phyloP scores from a whole-genome alignment of 2,797 vertebrate species.

The Cirrhinus mrigala region DNA sequence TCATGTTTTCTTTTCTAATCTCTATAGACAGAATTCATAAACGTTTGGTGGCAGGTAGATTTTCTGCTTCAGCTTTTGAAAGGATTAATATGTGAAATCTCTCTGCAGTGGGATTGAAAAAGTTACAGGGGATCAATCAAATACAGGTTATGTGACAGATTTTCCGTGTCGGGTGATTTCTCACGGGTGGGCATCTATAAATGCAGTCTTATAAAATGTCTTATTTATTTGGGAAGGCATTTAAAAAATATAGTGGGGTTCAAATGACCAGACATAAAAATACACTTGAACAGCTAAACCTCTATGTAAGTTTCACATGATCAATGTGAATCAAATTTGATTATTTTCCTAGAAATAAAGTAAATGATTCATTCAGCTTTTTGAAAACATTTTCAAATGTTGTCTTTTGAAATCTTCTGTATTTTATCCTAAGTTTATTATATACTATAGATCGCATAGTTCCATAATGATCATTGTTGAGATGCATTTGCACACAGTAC shows the following conservation, averaged over 20 bases:
- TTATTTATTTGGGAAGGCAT: background rate
- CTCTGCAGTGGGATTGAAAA: background rate
- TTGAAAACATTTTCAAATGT: background rate
- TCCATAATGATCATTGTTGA: background rate
- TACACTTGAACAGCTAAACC: background rate
- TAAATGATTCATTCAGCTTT: background rate
- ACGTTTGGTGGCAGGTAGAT: background rate
- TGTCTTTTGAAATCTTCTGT: background rate
- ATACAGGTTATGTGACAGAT: slow-evolving; percentile 22
- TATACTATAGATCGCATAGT: background rate
- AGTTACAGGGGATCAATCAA: slow-evolving; percentile 1
- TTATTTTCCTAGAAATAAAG: background rate
- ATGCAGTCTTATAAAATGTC: background rate
- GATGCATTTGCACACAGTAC: background rate
- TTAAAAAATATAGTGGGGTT: background rate
- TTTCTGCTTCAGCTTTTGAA: slow-evolving; percentile 15
- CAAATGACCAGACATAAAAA: background rate
- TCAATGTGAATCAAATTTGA: background rate
- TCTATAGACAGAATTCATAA: background rate
- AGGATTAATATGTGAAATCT: slow-evolving; percentile 33
- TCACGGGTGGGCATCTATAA: background rate
- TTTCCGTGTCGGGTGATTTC: background rate
- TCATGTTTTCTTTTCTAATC: background rate
- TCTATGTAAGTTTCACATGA: background rate
- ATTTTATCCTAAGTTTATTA: background rate